Evolutionary conservation across 2,797 vertebrate species (phyloP).

Genomic region (Sebastes kiyomatsui): DNA sequence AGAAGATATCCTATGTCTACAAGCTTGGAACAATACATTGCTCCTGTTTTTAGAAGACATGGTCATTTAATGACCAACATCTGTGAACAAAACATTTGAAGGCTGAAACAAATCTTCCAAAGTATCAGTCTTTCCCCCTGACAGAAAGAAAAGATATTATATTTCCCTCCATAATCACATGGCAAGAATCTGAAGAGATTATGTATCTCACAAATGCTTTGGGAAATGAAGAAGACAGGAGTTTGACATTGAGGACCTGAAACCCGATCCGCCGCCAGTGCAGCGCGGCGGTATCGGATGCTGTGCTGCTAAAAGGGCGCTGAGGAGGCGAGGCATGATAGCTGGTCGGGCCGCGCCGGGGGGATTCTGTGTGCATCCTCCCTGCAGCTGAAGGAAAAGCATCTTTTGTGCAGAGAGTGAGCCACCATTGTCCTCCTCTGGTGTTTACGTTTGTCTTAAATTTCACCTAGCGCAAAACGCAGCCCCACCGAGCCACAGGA

Average conservation of each 20-base stretch:
- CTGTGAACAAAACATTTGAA: conserved; percentile 48
- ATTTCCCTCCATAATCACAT: conserved; percentile 53
- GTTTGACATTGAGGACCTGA: conserved; percentile 52
- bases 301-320: conserved; percentile 53
- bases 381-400: conserved; percentile 69
- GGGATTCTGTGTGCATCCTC: conserved; percentile 65
- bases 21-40: neutral
- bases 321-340: conserved; percentile 52
- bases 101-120: conserved; percentile 42
- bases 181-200: conserved; percentile 56
- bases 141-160: conserved; percentile 37
- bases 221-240: conserved; percentile 61
- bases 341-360: conserved; percentile 13
- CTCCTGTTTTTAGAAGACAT: conserved; percentile 27
- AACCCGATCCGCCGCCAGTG: conserved; percentile 50
- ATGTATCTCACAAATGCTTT: conserved; percentile 65
- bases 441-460: conserved; percentile 76
- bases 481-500: conserved; percentile 67
- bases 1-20: neutral
- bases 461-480: conserved; percentile 60
- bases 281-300: conserved; percentile 37
- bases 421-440: conserved; percentile 66
- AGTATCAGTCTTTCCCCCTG: neutral
- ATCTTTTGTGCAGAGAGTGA: conserved; percentile 67
- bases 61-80: conserved; percentile 41